Conservation (phyloP, 2,797 vertebrate genomes). For the Rhinella marina region DNA sequence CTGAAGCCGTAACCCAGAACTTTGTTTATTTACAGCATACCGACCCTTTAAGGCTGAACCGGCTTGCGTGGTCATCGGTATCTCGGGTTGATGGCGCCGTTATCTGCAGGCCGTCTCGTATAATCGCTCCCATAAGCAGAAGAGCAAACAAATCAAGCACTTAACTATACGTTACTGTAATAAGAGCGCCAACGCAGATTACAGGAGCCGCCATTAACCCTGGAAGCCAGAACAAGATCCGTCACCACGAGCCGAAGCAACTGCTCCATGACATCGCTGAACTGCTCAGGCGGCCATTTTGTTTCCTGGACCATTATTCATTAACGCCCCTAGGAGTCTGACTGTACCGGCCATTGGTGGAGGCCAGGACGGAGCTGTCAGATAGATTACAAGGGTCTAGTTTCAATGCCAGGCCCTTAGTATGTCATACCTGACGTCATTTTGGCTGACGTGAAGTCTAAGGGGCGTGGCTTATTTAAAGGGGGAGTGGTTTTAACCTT, state of each 20-base stretch:
- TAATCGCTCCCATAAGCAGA: slow-evolving; percentile 21
- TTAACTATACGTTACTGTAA: slow-evolving; percentile 5
- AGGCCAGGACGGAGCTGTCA: no score
- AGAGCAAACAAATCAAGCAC: slow-evolving; percentile 32
- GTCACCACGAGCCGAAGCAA: no score
- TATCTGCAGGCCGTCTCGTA: neutral
- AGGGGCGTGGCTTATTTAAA: neutral
- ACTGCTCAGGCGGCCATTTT: neutral
- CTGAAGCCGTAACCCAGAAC: no score
- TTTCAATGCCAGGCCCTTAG: no score
- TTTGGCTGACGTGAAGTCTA: neutral
- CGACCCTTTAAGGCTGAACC: neutral
- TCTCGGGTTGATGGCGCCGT: neutral
- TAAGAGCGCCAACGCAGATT: neutral
- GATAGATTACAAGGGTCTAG: no score
- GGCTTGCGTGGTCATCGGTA: neutral
- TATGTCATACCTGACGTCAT: no score
- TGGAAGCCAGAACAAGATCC: neutral
- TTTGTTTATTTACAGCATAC: no score
- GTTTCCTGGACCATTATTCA: neutral
- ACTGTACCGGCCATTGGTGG: neutral
- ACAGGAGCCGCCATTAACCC: neutral
- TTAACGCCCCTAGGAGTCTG: no score
- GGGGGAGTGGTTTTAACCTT: neutral
- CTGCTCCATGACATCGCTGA: no score